These are phyloP conservation scores for Hydrotaea diabolus DNA, from an alignment of 2,888 invertebrate species.

Conservation along the genomic window DNA sequence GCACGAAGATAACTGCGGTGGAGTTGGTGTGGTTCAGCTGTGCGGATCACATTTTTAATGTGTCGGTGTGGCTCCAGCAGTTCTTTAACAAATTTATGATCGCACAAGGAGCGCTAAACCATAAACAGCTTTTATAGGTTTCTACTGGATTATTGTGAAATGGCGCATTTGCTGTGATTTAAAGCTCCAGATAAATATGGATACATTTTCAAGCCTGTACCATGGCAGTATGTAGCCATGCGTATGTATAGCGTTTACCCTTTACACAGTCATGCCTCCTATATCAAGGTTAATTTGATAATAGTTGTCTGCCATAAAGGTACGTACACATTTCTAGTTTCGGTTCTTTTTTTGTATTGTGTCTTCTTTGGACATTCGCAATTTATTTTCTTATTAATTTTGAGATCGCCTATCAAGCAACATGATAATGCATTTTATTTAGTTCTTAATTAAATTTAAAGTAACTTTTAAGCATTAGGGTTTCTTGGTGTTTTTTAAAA, in stretches of 20 bases:
- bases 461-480: neutral
- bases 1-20: too few relatives aligned
- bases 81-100: conserved; percentile 75
- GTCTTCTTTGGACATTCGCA: neutral
- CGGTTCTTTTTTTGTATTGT: neutral
- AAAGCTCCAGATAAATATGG: conserved; percentile 63
- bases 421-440: conserved; percentile 22
- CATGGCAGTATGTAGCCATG: neutral
- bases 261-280: conserved; percentile 17
- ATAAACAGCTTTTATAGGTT: conserved; percentile 79
- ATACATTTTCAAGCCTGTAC: conserved; percentile 51
- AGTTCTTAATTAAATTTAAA: conserved; percentile 28
- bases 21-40: conserved; percentile 3
- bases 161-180: conserved; percentile 64
- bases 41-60: conserved; percentile 47
- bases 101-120: conserved; percentile 78
- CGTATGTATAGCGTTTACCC: neutral
- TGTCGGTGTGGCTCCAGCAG: conserved; percentile 66
- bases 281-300: conserved; percentile 50
- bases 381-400: conserved; percentile 30
- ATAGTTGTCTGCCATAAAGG: conserved; percentile 18
- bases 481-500: conserved; percentile 14
- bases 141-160: conserved; percentile 77
- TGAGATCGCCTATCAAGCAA: conserved; percentile 6
- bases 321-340: conserved; percentile 11